A percentile compares a stretch with the other conserved stretches of the same genome.
phyloP scores from a whole-genome alignment of 2,888 invertebrate species.

The Plagodis pulveraria region DNA sequence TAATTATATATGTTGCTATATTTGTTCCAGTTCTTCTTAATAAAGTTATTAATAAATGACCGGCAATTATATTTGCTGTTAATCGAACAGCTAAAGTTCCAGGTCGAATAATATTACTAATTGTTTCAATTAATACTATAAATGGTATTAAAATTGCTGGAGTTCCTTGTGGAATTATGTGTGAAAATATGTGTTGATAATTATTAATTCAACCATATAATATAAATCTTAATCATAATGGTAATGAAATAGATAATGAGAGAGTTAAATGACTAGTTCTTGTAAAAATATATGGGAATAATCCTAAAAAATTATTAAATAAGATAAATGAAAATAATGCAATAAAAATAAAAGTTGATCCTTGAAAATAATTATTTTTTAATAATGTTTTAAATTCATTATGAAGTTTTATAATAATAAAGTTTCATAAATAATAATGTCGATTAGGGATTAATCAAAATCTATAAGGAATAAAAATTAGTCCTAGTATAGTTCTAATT shows the following conservation, averaged over 20 bases:
- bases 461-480: slow-evolving; percentile 78
- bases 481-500: slow-evolving; percentile 81
- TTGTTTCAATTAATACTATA: slow-evolving; percentile 90
- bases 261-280: slow-evolving; percentile 87
- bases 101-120: slow-evolving; percentile 89
- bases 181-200: slow-evolving; percentile 86
- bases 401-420: slow-evolving; percentile 72
- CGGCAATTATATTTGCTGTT: slow-evolving; percentile 92
- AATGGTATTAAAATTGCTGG: slow-evolving; percentile 87
- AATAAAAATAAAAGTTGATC: slow-evolving; percentile 83
- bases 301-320: slow-evolving; percentile 88
- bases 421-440: slow-evolving; percentile 64
- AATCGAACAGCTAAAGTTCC: slow-evolving; percentile 88
- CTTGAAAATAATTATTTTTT: slow-evolving; percentile 69
- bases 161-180: slow-evolving; percentile 88
- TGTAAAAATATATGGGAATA: slow-evolving; percentile 90
- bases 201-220: slow-evolving; percentile 65
- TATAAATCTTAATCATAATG: slow-evolving; percentile 88
- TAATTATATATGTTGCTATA: slow-evolving; percentile 53
- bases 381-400: slow-evolving; percentile 86
- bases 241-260: slow-evolving; percentile 85
- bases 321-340: slow-evolving; percentile 85
- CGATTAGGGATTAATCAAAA: slow-evolving; percentile 79
- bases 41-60: slow-evolving; percentile 87
- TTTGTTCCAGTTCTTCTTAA: slow-evolving; percentile 69